Evolutionary conservation across 92 coral and sea anemone genomes (phyloP).

Genomic region (Porites rus): DNA sequence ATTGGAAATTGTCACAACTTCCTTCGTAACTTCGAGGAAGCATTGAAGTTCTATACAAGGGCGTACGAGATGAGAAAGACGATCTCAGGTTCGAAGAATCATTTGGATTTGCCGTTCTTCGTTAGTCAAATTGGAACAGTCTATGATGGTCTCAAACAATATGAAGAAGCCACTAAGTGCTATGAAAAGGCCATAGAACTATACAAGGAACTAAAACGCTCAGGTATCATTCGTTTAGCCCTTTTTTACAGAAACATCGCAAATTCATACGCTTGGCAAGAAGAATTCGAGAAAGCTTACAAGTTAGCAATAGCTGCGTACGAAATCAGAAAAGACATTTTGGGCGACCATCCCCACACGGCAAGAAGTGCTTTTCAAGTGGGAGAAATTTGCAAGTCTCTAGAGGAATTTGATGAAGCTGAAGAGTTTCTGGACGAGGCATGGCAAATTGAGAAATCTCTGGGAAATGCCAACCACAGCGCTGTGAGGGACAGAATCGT

Average conservation of each 20-base stretch:
- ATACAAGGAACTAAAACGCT: slow-evolving; percentile 32
- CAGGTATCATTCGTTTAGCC: slow-evolving; percentile 12
- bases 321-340: slow-evolving; percentile 16
- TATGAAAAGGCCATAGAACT: slow-evolving; percentile 11
- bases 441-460: slow-evolving; percentile 27
- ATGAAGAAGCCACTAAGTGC: slow-evolving; percentile 1
- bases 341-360: slow-evolving; percentile 29
- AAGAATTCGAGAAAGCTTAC: slow-evolving; percentile 8
- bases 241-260: slow-evolving; percentile 33
- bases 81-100: slow-evolving; percentile 11
- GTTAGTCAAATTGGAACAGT: slow-evolving; percentile 9
- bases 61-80: background rate
- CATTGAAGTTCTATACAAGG: background rate
- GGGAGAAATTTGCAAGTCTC: background rate
- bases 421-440: slow-evolving; percentile 19
- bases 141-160: slow-evolving; percentile 13
- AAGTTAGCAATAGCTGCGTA: slow-evolving; percentile 9
- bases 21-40: background rate
- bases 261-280: slow-evolving; percentile 7
- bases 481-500: slow-evolving; percentile 16
- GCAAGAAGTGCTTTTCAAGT: slow-evolving; percentile 31
- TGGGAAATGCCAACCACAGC: slow-evolving; percentile 25
- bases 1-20: slow-evolving; percentile 56
- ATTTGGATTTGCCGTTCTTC: slow-evolving; percentile 7
- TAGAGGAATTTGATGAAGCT: background rate